Conservation (phyloP, 1,140 invertebrate genomes). For the Nymphalis io region DNA sequence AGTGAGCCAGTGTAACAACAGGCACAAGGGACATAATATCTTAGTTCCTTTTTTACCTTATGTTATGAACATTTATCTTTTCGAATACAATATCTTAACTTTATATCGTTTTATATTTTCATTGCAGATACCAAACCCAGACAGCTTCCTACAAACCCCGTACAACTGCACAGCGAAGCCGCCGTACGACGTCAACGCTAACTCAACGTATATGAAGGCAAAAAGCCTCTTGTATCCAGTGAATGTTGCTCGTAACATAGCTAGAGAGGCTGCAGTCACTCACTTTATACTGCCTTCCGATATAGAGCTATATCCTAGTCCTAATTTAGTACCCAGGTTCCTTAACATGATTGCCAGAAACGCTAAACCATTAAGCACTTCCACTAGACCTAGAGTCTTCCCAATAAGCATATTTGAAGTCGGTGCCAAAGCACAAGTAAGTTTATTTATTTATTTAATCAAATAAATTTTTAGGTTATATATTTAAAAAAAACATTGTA, state of each 20-base stretch:
- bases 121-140: conserved; percentile 84
- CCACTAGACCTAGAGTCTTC: conserved; percentile 88
- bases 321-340: conserved; percentile 87
- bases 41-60: too few species aligned
- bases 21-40: too few species aligned
- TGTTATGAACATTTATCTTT: not conserved
- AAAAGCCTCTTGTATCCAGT: conserved; percentile 93
- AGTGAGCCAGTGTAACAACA: too few species aligned
- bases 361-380: conserved; percentile 82
- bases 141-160: conserved; percentile 82
- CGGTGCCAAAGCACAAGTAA: conserved; percentile 83
- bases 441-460: conserved; percentile 32
- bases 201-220: conserved; percentile 87
- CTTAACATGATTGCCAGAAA: conserved; percentile 91
- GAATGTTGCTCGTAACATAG: conserved; percentile 93
- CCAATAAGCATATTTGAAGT: conserved; percentile 93
- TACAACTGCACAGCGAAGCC: conserved; percentile 86
- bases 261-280: conserved; percentile 89
- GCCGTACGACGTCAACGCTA: conserved; percentile 85
- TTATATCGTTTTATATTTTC: conserved; percentile 20
- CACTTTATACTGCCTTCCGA: conserved; percentile 93
- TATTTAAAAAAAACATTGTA: too few species aligned
- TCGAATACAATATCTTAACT: not conserved
- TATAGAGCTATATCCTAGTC: conserved; percentile 84
- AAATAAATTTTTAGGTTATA: not conserved